Base-by-base conservation (phyloP, 2,888 invertebrate genomes). In the Abscondita cerata region DNA sequence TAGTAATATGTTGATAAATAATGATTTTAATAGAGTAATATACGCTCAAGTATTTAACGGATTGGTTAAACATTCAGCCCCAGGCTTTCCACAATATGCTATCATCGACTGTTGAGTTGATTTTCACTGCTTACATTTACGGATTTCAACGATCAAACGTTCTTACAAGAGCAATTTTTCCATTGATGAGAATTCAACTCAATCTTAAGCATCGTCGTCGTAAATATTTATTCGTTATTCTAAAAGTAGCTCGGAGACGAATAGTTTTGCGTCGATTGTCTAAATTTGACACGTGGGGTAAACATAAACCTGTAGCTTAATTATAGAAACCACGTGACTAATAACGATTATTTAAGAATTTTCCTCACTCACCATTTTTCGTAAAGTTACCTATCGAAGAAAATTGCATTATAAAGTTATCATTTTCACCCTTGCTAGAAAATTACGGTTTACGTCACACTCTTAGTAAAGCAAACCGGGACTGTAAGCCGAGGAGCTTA, bases 331-430 rank as follows among this genome's bases (percentile, higher is more conserved):
- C 55, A 55, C 48, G 55, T 55, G 55, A 47, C 36, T 18, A 25
- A 44, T 18, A 38, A 40, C 13, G 6, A 44, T n/a, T 11, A 18
- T 13, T 41, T 11, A 16, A 40, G 36, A 20, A 50, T 36, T 31
- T 56, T 57, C 40, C 8, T 31, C 41, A 62, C 72, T 71, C 68
- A 72, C 72, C 71, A 70, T 71, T 70, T 62, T 69, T 70, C 40
- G 62, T 59, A 38, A 68, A 61, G 59, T 57, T 66, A 51, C 67
- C 68, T 54, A 69, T 50, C 18, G 70, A 62, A 47, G 70, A 68
- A 64, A 72, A 72, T 70, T 72, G 72, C 72, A 72, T 72, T 67
- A 56, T 62, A 47, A 31, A 13, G 40, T 15, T 48, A 41, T 50
- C 50, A 56, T 50, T 31, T 56, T 50, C 48, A 11, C 44, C n/a